Evolutionary conservation across 1,140 invertebrate genomes (phyloP), one percentile per base, ranked within the genome.

Genomic region (Zaprionus nigranus): DNA sequence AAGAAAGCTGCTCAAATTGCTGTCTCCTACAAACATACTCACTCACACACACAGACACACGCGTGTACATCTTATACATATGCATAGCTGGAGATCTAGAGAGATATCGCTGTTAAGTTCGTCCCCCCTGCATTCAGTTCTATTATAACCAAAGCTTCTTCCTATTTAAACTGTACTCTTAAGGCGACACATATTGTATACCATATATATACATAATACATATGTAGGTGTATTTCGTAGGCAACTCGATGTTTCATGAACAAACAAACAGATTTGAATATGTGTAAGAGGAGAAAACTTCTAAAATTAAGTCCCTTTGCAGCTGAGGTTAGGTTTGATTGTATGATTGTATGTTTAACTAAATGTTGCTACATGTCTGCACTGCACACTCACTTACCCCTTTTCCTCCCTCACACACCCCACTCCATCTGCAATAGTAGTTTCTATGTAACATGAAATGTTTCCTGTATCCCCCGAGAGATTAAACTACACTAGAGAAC

Each of bases 101-200:
- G 38, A 57, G 53, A 49, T 46, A 68, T 46, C 24, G 72, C 34
- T 53, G 38, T 28, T 59, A 63, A 69, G 58, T 75, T 74, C 20
- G 36, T 72, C 17, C 13, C 11, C 22, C 22, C 75, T 60, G 51
- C 70, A 70, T 76, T 64, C 67, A 75, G 68, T 72, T 79, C 64
- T 73, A 57, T 66, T 75, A 75, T 81, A 90, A 90, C 85, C 85
- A 90, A 90, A 90, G 85, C 85, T 90, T 90, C 81, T 90, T 90
- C 86, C 85, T 90, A 90, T 86, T 91, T 81, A 82, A 49, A 81
- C 43, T 63, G 71, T 82, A 90, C 69, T 75, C 59, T 30, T 80
- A 79, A 78, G 46, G 43, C 40, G 22, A 17, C n/a, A 59, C 38
- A 24, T 57, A 53, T 57, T 73, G 36, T 20, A 60, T 26, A 51